phyloP scores from a whole-genome alignment of 2,797 vertebrate genomes.

The Sternarchorhynchus goeldii region DNA sequence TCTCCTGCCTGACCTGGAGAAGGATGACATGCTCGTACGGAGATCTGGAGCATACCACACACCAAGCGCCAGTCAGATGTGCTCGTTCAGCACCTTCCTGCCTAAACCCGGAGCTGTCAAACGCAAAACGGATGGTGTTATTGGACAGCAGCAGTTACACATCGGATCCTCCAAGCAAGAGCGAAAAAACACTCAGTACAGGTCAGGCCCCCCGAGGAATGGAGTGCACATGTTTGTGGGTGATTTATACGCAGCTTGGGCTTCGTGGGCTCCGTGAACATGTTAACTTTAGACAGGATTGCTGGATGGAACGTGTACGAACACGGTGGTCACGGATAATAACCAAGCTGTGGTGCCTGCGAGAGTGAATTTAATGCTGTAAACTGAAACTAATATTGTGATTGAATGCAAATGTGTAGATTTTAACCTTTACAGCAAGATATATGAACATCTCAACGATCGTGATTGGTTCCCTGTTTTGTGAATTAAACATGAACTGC shows the following conservation, averaged over 20 bases:
- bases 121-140: conserved; percentile 52
- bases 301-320: too few relatives aligned
- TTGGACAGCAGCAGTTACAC: conserved; percentile 54
- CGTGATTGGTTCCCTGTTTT: too few relatives aligned
- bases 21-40: conserved; percentile 84
- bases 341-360: not conserved
- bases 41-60: conserved; percentile 73
- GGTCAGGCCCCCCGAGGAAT: conserved; percentile 47
- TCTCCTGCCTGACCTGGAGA: conserved; percentile 66
- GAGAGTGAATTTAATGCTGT: not conserved
- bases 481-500: too few relatives aligned
- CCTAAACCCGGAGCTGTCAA: conserved; percentile 72
- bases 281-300: too few relatives aligned
- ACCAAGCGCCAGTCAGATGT: conserved; percentile 53
- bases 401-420: not conserved
- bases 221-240: conserved; percentile 1
- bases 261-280: not conserved
- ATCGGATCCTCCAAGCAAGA: conserved; percentile 54
- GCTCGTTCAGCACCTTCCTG: conserved; percentile 63
- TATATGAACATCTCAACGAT: not conserved
- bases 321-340: too few relatives aligned
- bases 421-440: not conserved
- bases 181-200: conserved; percentile 33
- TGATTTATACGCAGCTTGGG: not conserved
- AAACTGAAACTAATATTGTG: not conserved